These are phyloP conservation scores for Pammene aurita DNA, from an alignment of 2,888 invertebrate species.

Conservation along the genomic window DNA sequence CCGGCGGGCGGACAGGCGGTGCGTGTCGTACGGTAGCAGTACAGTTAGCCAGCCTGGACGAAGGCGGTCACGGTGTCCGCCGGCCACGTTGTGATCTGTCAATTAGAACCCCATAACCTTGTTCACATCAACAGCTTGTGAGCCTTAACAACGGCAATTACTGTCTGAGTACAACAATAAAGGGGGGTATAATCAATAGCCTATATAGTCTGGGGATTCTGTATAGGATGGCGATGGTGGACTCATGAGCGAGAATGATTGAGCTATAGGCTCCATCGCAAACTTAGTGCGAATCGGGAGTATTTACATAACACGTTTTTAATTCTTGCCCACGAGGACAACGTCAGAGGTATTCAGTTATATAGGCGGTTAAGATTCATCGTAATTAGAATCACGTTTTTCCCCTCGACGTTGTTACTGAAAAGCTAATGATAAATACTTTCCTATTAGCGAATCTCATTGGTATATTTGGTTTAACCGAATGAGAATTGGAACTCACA, in stretches of 20 bases:
- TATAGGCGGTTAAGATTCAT: too few relatives aligned
- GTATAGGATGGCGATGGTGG: neutral
- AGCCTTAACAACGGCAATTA: constrained; percentile 60
- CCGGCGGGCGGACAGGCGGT: constrained; percentile 53
- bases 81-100: constrained; percentile 68
- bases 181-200: too few relatives aligned
- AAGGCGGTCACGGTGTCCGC: constrained; percentile 69
- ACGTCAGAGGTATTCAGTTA: too few relatives aligned
- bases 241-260: neutral
- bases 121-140: constrained; percentile 64
- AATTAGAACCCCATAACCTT: constrained; percentile 73
- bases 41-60: constrained; percentile 71
- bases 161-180: constrained; percentile 47
- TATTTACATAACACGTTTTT: neutral
- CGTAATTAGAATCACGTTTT: too few relatives aligned
- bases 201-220: too few relatives aligned
- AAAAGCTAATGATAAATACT: neutral
- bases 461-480: too few relatives aligned
- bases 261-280: neutral
- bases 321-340: neutral
- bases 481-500: neutral
- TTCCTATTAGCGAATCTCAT: too few relatives aligned
- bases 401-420: neutral
- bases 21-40: constrained; percentile 70
- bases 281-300: neutral